These are phyloP conservation scores for Zeus faber DNA, from an alignment of 2,113 vertebrate species.

Conservation along the genomic window DNA sequence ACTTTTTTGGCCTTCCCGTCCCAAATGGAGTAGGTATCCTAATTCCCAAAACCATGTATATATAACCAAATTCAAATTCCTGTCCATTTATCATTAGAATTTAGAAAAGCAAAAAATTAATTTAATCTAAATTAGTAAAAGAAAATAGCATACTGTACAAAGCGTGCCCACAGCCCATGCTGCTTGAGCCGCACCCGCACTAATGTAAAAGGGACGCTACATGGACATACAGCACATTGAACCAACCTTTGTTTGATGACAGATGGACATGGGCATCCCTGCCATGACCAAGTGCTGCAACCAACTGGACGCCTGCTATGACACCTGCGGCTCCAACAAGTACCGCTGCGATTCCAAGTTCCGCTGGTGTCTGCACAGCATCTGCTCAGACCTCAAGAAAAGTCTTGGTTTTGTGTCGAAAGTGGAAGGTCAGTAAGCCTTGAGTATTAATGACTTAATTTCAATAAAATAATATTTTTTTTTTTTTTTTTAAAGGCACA, in stretches of 20 bases:
- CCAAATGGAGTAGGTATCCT: conserved; percentile 79
- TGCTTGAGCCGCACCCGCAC: too few relatives aligned
- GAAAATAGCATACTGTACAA: too few relatives aligned
- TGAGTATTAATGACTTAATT: too few relatives aligned
- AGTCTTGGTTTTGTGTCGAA: conserved; percentile 96
- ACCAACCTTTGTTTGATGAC: conserved; percentile 29
- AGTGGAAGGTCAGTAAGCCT: conserved; percentile 82
- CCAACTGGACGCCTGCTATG: conserved; percentile 92
- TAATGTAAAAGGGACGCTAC: too few relatives aligned
- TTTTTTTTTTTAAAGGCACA: too few relatives aligned
- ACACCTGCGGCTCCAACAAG: conserved; percentile 97
- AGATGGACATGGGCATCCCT: conserved; percentile 94
- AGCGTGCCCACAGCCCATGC: too few relatives aligned
- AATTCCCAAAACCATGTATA: neutral
- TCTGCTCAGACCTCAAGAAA: conserved; percentile 96
- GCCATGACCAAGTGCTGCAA: conserved; percentile 99
- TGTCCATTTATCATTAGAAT: neutral
- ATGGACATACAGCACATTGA: too few relatives aligned
- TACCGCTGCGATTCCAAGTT: conserved; percentile 98
- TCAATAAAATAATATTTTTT: too few relatives aligned
- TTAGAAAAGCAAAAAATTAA: neutral
- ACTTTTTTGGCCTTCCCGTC: conserved; percentile 91
- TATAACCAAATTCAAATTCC: conserved; percentile 2
- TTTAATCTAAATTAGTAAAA: too few relatives aligned
- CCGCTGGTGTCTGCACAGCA: conserved; percentile 96